Conservation (phyloP, 2,797 vertebrate species). For the Sphaeramia orbicularis region DNA sequence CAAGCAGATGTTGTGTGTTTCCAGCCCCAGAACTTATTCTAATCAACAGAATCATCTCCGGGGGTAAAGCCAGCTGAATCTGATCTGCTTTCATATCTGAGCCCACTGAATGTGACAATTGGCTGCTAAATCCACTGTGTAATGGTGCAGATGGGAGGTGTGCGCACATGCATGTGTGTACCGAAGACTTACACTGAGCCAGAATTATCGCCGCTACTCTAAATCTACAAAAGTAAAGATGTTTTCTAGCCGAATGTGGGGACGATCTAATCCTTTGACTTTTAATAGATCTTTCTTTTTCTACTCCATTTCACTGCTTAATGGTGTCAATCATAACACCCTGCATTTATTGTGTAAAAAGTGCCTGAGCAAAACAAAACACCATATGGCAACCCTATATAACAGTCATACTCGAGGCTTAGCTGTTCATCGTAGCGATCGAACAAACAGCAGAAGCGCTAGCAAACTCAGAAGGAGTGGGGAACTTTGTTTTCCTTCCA, state of each 20-base stretch:
- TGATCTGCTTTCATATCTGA: constrained; percentile 62
- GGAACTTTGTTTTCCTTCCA: constrained; percentile 47
- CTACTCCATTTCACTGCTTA: constrained; percentile 58
- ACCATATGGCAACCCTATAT: constrained; percentile 54
- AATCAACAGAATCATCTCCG: constrained; percentile 73
- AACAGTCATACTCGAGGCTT: constrained; percentile 15
- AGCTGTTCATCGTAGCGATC: constrained; percentile 5
- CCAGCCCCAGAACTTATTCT: constrained; percentile 64
- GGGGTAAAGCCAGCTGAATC: constrained; percentile 64
- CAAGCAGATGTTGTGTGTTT: constrained; percentile 70
- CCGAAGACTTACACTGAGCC: constrained; percentile 28
- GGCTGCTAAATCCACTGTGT: constrained; percentile 69
- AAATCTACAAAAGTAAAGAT: constrained; percentile 27
- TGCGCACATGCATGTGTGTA: constrained; percentile 22
- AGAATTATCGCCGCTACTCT: constrained; percentile 17
- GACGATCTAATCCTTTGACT: constrained; percentile 42
- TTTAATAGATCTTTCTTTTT: constrained; percentile 50
- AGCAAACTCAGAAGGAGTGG: constrained; percentile 33
- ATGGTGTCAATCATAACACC: constrained; percentile 51
- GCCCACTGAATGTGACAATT: constrained; percentile 58
- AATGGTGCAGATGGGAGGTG: constrained; percentile 62
- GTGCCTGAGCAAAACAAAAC: constrained; percentile 58
- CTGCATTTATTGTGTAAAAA: constrained; percentile 30
- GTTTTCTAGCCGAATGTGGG: background rate
- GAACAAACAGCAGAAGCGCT: constrained; percentile 27